Conservation (phyloP, 1,140 invertebrate species). For the Drosophila seguyi region DNA sequence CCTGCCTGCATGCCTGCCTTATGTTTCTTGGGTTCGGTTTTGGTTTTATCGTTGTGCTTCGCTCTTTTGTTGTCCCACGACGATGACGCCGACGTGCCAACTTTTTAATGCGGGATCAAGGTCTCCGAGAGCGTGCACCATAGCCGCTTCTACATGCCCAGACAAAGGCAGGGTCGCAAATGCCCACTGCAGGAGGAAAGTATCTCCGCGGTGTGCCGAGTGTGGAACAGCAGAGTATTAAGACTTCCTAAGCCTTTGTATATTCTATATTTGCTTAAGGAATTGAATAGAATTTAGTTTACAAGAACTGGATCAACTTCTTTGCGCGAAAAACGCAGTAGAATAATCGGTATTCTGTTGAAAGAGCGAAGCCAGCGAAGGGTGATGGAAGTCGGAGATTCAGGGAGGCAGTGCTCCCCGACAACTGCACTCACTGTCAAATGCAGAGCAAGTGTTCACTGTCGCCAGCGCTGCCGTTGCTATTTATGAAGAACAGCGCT, state of each 20-base stretch:
- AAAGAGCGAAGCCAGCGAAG: slow-evolving; percentile 39
- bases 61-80: slow-evolving; percentile 45
- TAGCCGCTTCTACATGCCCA: slow-evolving; percentile 15
- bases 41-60: slow-evolving; percentile 40
- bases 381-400: slow-evolving; percentile 23
- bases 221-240: slow-evolving; percentile 16
- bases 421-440: slow-evolving; percentile 46
- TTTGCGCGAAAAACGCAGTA: no score
- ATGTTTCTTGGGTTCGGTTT: slow-evolving; percentile 26
- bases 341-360: neutral
- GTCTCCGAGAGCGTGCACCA: slow-evolving; percentile 59
- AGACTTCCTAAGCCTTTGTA: neutral
- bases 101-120: slow-evolving; percentile 83
- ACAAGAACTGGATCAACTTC: no score
- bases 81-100: slow-evolving; percentile 67
- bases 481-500: slow-evolving; percentile 76
- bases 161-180: slow-evolving; percentile 8
- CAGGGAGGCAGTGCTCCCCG: slow-evolving; percentile 8
- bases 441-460: slow-evolving; percentile 14
- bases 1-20: slow-evolving; percentile 26
- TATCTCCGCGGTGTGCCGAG: slow-evolving; percentile 12
- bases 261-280: neutral
- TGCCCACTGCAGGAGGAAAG: slow-evolving; percentile 2
- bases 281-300: neutral
- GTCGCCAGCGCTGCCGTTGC: slow-evolving; percentile 37